Base-by-base conservation (phyloP, 2,113 vertebrate species). In the Halichoeres trimaculatus region DNA sequence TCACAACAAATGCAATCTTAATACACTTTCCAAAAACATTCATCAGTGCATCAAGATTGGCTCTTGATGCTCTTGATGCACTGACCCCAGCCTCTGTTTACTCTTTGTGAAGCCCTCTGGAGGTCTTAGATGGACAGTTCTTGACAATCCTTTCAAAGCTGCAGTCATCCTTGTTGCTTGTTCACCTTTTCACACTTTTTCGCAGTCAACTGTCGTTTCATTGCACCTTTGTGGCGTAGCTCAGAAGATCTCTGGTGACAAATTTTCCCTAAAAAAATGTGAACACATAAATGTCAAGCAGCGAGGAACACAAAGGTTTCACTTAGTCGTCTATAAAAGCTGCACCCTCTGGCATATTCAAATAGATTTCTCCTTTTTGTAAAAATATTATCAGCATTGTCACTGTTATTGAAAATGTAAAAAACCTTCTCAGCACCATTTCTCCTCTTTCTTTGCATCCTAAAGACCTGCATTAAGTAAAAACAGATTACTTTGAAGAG, bases 401-500 rank as follows among this genome's bases (percentile, higher is more conserved):
- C 10, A 36, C 51, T 43, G 20, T 19, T 30, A 22, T 10, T 43
- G 1, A 12, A 65, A 55, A 11, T 41, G 19, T 62, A 26, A 23
- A 38, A 38, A 0, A 43, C 51, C 8, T 7, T 54, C 14, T 13
- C 10, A 47, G 8, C 8, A 7, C 20, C 30, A 50, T 43, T 11
- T 40, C 19, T 70, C 5, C 34, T 3, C 52, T 48, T 40, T 17
- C 7, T 41, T 45, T 7, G 17, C 6, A 55, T 0, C 26, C 52
- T 53, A 16, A 45, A 66, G 9, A 55, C 53, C 23, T 30, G 4
- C 59, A 66, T 74, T 55, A 9, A 23, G 22, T 1, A 38, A 41
- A 59, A 13, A 8, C 59, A 70, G 1, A 76, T 45, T 5, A 57
- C 77, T 62, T 19, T 68, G 59, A 23, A 70, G 41, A 40, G 12